phyloP scores from a whole-genome alignment of 2,888 invertebrate genomes.

The Mylabris sibirica region DNA sequence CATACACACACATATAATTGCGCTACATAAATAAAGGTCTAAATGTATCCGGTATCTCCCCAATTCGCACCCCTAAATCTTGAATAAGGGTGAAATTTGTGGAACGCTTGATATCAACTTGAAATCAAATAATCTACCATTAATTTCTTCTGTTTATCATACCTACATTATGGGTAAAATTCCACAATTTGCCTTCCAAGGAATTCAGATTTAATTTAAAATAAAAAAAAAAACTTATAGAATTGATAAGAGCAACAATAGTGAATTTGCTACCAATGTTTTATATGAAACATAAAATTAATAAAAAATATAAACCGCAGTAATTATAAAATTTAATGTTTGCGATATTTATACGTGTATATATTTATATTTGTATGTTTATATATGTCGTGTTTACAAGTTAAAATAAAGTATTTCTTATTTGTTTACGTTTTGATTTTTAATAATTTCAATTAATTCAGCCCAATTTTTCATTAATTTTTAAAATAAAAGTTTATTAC shows the following conservation, averaged over 20 bases:
- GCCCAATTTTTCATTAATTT: neutral
- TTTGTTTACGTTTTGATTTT: neutral
- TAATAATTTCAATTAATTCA: neutral
- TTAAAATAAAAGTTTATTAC: slow-evolving; percentile 5
- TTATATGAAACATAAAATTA: slow-evolving; percentile 36
- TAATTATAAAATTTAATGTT: slow-evolving; percentile 42
- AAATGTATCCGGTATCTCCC: neutral
- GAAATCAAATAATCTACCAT: neutral
- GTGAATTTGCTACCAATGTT: slow-evolving; percentile 42
- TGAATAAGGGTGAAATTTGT: neutral
- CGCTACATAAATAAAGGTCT: neutral
- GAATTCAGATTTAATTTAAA: slow-evolving; percentile 19
- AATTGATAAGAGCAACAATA: slow-evolving; percentile 19
- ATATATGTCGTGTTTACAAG: slow-evolving; percentile 52
- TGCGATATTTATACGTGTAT: slow-evolving; percentile 49
- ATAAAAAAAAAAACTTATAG: neutral
- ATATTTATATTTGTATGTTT: slow-evolving; percentile 55
- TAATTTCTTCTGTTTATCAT: slow-evolving; percentile 33
- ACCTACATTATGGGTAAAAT: slow-evolving; percentile 23
- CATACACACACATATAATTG: too few species aligned
- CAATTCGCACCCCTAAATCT: neutral
- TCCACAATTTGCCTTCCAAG: slow-evolving; percentile 48
- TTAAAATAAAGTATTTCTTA: slow-evolving; percentile 38
- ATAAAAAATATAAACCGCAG: slow-evolving; percentile 29
- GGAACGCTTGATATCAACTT: neutral